Conservation (phyloP, 2,888 invertebrate genomes). For the Scaptodrosophila latifasciaeformis region DNA sequence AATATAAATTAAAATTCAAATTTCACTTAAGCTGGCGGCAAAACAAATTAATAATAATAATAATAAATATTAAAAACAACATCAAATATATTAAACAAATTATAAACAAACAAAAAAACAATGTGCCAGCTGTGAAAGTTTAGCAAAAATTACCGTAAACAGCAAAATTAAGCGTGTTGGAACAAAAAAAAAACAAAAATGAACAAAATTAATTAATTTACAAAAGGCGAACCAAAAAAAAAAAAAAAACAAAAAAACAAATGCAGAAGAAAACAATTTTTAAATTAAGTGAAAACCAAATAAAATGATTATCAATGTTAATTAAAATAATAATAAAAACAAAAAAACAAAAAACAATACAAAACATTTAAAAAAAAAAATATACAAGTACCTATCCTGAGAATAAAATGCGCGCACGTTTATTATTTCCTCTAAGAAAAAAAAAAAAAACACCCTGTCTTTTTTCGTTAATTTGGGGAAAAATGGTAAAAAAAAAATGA, state of each 20-base stretch:
- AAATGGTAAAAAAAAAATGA: too few species aligned
- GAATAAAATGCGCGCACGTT: constrained; percentile 70
- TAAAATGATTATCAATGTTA: constrained; percentile 73
- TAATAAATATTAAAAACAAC: too few species aligned
- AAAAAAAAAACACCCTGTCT: too few species aligned
- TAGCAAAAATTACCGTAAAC: constrained; percentile 5
- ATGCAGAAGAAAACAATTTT: constrained; percentile 52
- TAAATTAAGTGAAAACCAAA: constrained; percentile 60
- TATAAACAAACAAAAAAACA: constrained; percentile 31
- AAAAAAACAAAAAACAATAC: constrained; percentile 39
- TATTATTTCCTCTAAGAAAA: constrained; percentile 70
- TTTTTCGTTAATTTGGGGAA: too few species aligned
- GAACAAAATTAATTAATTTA: constrained; percentile 58
- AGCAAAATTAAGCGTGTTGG: constrained; percentile 35
- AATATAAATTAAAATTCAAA: too few species aligned
- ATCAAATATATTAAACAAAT: too few species aligned
- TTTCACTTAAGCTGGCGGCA: constrained; percentile 44
- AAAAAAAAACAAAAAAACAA: constrained; percentile 38
- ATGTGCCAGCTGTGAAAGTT: background rate
- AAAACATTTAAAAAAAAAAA: constrained; percentile 51
- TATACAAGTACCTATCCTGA: constrained; percentile 74
- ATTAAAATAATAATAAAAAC: constrained; percentile 63
- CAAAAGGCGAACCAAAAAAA: constrained; percentile 27
- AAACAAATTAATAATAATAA: constrained; percentile 21
- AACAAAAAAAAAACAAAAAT: too few species aligned